Conservation (phyloP, 2,113 vertebrate species). For the Pseudorectes ferrugineus region DNA sequence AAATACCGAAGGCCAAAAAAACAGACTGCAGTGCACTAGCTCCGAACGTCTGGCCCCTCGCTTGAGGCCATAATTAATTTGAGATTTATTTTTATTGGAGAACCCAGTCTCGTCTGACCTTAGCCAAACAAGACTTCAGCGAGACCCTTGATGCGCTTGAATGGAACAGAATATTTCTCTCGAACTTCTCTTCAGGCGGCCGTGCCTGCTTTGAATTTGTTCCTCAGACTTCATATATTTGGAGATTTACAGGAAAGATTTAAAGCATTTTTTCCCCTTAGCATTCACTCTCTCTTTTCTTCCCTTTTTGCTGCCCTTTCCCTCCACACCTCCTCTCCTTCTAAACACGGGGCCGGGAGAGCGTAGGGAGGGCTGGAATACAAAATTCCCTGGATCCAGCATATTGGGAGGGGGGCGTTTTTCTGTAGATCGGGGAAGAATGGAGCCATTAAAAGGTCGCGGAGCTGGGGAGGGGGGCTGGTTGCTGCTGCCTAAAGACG, state of each 20-base stretch:
- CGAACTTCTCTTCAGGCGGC: slow-evolving; percentile 80
- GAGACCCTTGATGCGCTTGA: slow-evolving; percentile 88
- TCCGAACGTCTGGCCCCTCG: slow-evolving; percentile 91
- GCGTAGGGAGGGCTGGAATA: neutral
- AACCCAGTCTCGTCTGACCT: slow-evolving; percentile 94
- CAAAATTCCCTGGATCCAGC: neutral
- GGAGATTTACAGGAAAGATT: slow-evolving; percentile 73
- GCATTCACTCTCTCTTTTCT: slow-evolving; percentile 24
- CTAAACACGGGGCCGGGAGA: neutral
- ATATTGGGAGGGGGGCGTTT: neutral
- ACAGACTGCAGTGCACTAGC: slow-evolving; percentile 84
- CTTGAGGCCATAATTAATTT: slow-evolving; percentile 99
- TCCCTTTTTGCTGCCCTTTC: neutral
- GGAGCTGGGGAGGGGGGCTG: neutral
- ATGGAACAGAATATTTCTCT: slow-evolving; percentile 87
- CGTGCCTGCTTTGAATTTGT: slow-evolving; percentile 88
- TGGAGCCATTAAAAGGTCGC: neutral
- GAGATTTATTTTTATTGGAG: slow-evolving; percentile 99
- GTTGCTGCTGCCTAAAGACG: neutral
- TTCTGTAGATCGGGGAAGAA: neutral
- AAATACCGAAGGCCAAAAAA: slow-evolving; percentile 76
- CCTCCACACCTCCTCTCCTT: neutral
- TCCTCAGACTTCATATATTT: slow-evolving; percentile 74
- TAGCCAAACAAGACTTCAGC: slow-evolving; percentile 96
- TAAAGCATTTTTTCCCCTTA: slow-evolving; percentile 40